A percentile compares a stretch with the other conserved stretches of the same genome.
phyloP scores from a whole-genome alignment of 2,888 invertebrate genomes.

The Prosapia bicincta region DNA sequence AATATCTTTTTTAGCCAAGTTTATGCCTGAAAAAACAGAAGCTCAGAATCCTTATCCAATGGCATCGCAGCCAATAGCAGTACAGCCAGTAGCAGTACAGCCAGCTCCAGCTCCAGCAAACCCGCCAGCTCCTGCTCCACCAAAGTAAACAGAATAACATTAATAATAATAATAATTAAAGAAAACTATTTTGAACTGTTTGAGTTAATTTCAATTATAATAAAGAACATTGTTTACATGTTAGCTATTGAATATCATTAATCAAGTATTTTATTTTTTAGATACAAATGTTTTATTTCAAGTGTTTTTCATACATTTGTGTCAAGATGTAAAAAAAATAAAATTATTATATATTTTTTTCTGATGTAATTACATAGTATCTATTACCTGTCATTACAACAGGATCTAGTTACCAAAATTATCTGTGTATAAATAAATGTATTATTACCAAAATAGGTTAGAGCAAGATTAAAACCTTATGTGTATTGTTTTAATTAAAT shows the following conservation, averaged over 20 bases:
- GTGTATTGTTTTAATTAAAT: neutral
- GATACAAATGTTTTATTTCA: too few species aligned
- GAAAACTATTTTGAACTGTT: neutral
- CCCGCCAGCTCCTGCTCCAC: neutral
- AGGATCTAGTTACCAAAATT: neutral
- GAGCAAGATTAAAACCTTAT: neutral
- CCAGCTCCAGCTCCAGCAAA: neutral
- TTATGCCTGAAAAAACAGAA: conserved; percentile 36
- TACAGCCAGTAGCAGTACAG: neutral
- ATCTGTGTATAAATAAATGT: neutral
- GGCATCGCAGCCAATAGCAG: neutral
- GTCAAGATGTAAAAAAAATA: neutral
- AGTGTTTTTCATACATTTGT: neutral
- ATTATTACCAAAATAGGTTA: neutral
- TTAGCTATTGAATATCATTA: neutral
- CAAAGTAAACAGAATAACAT: neutral
- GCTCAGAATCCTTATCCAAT: conserved; percentile 14
- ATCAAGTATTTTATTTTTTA: neutral
- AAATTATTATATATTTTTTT: neutral
- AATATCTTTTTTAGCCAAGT: conserved; percentile 34
- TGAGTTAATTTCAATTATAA: neutral
- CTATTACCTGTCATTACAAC: neutral
- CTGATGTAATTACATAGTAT: neutral
- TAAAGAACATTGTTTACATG: neutral
- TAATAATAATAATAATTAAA: neutral